These are phyloP conservation scores for Lycocorax pyrrhopterus DNA, from an alignment of 2,113 vertebrate genomes.

Conservation along the genomic window DNA sequence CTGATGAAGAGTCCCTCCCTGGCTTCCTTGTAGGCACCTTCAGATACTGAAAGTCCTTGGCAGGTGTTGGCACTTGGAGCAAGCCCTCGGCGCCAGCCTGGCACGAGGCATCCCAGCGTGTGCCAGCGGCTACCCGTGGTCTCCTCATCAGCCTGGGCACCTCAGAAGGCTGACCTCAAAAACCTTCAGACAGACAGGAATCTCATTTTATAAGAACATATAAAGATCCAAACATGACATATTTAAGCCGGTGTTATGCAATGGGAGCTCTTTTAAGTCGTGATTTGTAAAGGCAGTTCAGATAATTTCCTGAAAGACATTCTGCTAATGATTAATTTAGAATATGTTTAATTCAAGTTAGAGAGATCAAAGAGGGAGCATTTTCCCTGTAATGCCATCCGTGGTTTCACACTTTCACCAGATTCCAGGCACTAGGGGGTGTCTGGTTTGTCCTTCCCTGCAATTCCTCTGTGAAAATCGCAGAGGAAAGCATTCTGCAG, in stretches of 20 bases:
- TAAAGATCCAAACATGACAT: neutral
- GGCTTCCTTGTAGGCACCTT: neutral
- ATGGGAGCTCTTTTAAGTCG: neutral
- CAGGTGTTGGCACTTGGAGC: accelerated
- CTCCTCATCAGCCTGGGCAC: neutral
- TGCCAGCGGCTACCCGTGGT: accelerated
- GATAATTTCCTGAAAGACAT: constrained; percentile 39
- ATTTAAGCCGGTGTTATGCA: constrained; percentile 8
- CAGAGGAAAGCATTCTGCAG: neutral
- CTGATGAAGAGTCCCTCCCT: neutral
- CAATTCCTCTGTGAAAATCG: neutral
- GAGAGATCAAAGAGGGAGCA: constrained; percentile 44
- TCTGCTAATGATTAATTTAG: constrained; percentile 52
- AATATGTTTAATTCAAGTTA: constrained; percentile 56
- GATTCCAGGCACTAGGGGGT: neutral
- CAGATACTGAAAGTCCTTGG: accelerated
- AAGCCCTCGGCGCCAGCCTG: neutral
- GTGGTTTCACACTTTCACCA: neutral
- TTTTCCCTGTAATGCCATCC: neutral
- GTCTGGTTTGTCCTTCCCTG: neutral
- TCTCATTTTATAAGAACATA: neutral
- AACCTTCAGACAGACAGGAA: neutral
- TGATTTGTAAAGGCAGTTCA: constrained; percentile 39
- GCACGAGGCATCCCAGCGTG: accelerated
- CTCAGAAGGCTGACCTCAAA: neutral